Evolutionary conservation across 2,888 invertebrate genomes (phyloP).

Genomic region (Drosophila borealis): DNA sequence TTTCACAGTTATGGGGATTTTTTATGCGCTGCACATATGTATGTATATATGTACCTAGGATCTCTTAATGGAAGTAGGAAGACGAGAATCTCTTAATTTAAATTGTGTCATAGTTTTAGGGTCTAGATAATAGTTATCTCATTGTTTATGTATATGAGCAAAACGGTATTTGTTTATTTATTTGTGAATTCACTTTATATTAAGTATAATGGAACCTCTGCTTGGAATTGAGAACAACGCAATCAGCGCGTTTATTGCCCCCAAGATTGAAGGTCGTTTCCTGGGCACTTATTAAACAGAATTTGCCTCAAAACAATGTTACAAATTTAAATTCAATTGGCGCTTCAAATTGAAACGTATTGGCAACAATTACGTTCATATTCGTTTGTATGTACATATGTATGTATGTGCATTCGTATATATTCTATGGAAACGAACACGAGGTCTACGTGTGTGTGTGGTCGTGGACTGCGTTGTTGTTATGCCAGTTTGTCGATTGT

Average conservation of each 20-base stretch:
- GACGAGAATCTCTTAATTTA: neutral
- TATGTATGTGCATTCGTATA: neutral
- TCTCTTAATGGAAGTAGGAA: constrained; percentile 6
- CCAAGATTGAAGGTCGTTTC: constrained; percentile 60
- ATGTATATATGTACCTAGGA: too few relatives aligned
- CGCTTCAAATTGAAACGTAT: constrained; percentile 63
- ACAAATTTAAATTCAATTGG: constrained; percentile 64
- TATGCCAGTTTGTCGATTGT: constrained; percentile 26
- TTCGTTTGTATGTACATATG: neutral
- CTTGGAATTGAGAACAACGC: constrained; percentile 38
- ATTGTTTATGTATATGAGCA: neutral
- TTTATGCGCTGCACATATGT: constrained; percentile 15
- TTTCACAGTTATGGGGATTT: constrained; percentile 13
- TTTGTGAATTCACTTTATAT: neutral
- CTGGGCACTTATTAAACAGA: constrained; percentile 49
- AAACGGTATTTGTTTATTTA: too few relatives aligned
- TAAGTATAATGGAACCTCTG: constrained; percentile 20
- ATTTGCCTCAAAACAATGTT: constrained; percentile 43
- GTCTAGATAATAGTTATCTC: constrained; percentile 12
- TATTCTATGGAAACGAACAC: constrained; percentile 41
- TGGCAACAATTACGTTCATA: constrained; percentile 59
- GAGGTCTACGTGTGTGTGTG: constrained; percentile 27
- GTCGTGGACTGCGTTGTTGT: constrained; percentile 11
- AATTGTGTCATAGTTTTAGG: constrained; percentile 4
- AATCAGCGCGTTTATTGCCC: constrained; percentile 53